Conservation (phyloP, 2,888 invertebrate genomes). For the Andrena bucephala region DNA sequence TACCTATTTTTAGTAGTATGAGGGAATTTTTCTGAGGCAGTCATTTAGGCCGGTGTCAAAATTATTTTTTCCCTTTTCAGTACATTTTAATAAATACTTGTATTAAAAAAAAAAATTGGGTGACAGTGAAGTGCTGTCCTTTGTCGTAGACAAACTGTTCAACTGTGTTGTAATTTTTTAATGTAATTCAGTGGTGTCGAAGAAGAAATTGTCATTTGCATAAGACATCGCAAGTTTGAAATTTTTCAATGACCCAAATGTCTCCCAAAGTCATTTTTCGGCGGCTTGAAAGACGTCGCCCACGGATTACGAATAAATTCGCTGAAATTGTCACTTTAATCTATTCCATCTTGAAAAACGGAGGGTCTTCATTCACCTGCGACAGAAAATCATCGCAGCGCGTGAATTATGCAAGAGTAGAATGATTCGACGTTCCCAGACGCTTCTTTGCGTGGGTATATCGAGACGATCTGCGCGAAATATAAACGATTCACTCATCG, state of each 20-base stretch:
- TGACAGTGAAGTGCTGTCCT: too few species aligned
- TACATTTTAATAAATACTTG: too few species aligned
- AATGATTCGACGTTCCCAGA: background rate
- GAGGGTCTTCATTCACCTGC: background rate
- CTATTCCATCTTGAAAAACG: background rate
- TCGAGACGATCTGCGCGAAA: background rate
- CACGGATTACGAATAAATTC: constrained; percentile 10
- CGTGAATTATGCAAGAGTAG: background rate
- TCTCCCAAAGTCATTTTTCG: background rate
- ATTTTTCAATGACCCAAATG: constrained; percentile 2
- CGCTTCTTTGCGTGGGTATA: background rate
- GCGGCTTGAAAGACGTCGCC: background rate
- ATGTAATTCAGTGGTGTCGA: too few species aligned
- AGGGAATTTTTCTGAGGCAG: too few species aligned
- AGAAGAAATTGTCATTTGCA: too few species aligned
- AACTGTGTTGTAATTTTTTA: too few species aligned
- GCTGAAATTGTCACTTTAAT: background rate
- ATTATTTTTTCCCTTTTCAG: too few species aligned
- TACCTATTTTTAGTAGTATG: too few species aligned
- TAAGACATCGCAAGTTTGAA: background rate
- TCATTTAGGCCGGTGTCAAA: too few species aligned
- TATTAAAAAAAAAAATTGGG: too few species aligned
- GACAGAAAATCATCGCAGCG: background rate
- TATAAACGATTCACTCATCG: background rate
- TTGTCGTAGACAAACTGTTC: too few species aligned